Evolutionary conservation across 1,140 invertebrate genomes (phyloP).

Genomic region (Apis laboriosa): DNA sequence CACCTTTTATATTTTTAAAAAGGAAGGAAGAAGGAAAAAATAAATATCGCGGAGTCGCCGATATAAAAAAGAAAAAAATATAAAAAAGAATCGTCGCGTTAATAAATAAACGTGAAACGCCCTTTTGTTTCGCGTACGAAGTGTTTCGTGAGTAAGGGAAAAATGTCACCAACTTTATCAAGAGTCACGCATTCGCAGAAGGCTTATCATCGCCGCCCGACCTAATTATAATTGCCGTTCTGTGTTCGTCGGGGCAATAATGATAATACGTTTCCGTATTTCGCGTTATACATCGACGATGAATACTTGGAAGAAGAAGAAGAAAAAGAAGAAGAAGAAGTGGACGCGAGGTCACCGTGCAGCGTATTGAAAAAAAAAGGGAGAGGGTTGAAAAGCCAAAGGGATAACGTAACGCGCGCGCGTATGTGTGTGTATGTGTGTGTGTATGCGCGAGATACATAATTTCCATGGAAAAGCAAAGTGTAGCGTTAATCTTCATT

Average conservation of each 20-base stretch:
- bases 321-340: not conserved
- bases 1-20: not conserved
- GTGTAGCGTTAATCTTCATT: conserved; percentile 34
- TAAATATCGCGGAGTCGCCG: not conserved
- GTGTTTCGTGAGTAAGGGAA: conserved; percentile 39
- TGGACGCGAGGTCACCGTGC: not conserved
- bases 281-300: conserved; percentile 23
- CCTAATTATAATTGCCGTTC: conserved; percentile 67
- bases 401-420: conserved; percentile 9
- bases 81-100: not conserved
- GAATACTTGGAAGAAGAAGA: conserved; percentile 23
- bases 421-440: not conserved
- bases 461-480: conserved; percentile 15
- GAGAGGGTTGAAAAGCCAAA: not conserved
- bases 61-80: conserved; percentile 15
- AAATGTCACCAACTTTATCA: conserved; percentile 59
- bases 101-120: conserved; percentile 37
- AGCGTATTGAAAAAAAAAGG: not conserved
- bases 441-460: conserved; percentile 29
- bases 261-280: conserved; percentile 63
- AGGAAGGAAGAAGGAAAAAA: not conserved
- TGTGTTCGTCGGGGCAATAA: conserved; percentile 48
- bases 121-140: conserved; percentile 33
- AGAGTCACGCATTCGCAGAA: conserved; percentile 65
- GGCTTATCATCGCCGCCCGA: conserved; percentile 56